A percentile compares a stretch with the other conserved stretches of the same genome.
Evolutionary conservation across 2,888 invertebrate species (phyloP).

Genomic region (Tuberolachnus salignus): DNA sequence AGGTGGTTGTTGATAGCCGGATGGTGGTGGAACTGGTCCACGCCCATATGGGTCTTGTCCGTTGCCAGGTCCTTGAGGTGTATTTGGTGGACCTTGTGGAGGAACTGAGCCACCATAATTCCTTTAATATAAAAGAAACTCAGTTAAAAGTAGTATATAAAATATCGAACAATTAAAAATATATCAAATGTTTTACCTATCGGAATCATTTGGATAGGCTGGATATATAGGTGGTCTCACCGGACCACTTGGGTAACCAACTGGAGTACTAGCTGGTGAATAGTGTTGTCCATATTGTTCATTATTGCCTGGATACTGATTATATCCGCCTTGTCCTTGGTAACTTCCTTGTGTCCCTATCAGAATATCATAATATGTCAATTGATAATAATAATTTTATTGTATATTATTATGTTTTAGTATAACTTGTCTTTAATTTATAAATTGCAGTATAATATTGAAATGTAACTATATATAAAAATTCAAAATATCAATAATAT

Average conservation of each 20-base stretch:
- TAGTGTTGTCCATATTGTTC: slow-evolving; percentile 64
- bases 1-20: slow-evolving; percentile 64
- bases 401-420: slow-evolving; percentile 10
- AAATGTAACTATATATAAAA: neutral
- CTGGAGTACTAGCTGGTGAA: slow-evolving; percentile 47
- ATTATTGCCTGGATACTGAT: slow-evolving; percentile 64
- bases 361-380: slow-evolving; percentile 59
- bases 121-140: slow-evolving; percentile 58
- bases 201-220: slow-evolving; percentile 58
- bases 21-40: slow-evolving; percentile 62
- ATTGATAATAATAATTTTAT: slow-evolving; percentile 21
- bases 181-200: slow-evolving; percentile 59
- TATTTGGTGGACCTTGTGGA: slow-evolving; percentile 50
- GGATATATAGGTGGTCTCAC: slow-evolving; percentile 56
- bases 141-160: neutral
- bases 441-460: neutral
- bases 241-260: slow-evolving; percentile 46
- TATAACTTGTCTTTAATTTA: slow-evolving; percentile 1
- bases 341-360: slow-evolving; percentile 63
- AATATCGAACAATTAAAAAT: neutral
- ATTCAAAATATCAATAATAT: no score
- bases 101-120: slow-evolving; percentile 50
- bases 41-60: slow-evolving; percentile 52
- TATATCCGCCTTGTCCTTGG: slow-evolving; percentile 63
- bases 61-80: slow-evolving; percentile 49